A percentile compares a stretch with the other conserved stretches of the same genome.
Conservation (phyloP, 1,140 invertebrate species). For the Drosophila albomicans region DNA sequence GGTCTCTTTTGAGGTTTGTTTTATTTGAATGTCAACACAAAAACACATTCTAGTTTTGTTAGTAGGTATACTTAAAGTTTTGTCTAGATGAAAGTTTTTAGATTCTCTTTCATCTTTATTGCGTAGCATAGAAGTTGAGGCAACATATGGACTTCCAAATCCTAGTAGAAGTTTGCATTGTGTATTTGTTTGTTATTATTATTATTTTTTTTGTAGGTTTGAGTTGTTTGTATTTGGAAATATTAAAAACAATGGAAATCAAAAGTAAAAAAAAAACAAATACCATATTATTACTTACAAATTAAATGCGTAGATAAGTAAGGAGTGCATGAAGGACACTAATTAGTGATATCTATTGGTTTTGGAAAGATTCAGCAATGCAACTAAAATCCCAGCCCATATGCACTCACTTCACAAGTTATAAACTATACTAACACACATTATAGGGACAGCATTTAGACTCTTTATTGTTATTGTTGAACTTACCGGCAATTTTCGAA, state of each 20-base stretch:
- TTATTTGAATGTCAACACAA: constrained; percentile 64
- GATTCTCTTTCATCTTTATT: constrained; percentile 84
- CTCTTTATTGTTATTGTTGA: not conserved
- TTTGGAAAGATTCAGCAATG: constrained; percentile 14
- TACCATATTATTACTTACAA: constrained; percentile 74
- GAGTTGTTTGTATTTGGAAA: constrained; percentile 42
- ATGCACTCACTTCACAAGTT: constrained; percentile 7
- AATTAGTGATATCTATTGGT: constrained; percentile 2
- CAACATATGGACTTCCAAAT: constrained; percentile 83
- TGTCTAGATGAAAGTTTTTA: constrained; percentile 84
- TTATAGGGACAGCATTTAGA: constrained; percentile 1
- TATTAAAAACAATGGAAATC: constrained; percentile 63
- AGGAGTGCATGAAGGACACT: constrained; percentile 35
- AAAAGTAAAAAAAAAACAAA: constrained; percentile 59
- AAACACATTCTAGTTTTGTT: constrained; percentile 72
- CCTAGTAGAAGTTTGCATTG: constrained; percentile 74
- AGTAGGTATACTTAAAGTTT: constrained; percentile 84
- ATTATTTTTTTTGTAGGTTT: constrained; percentile 32
- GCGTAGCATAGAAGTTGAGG: constrained; percentile 79
- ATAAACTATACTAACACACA: not conserved
- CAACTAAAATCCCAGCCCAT: constrained; percentile 4
- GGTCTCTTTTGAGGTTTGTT: constrained; percentile 32
- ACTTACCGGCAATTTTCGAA: constrained; percentile 91
- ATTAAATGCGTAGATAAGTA: constrained; percentile 34
- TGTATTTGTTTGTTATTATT: constrained; percentile 28